Conservation (phyloP, 2,888 invertebrate species). For the Cerceris ruficornis region DNA sequence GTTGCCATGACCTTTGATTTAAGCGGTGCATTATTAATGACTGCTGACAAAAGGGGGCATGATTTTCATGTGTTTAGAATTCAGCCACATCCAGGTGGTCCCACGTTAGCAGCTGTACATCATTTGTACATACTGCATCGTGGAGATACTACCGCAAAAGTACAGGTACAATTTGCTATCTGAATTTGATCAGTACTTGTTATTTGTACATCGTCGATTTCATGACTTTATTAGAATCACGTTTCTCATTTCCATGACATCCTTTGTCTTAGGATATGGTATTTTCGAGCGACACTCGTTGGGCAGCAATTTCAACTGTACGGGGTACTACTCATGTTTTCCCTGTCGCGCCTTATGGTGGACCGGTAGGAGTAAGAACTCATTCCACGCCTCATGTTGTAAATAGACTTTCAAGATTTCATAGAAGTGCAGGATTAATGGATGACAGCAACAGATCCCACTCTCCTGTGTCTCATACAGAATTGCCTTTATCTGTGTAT, state of each 20-base stretch:
- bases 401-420: conserved; percentile 96
- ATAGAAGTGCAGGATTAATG: conserved; percentile 95
- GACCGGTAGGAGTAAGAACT: conserved; percentile 94
- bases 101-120: conserved; percentile 93
- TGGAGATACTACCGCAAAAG: conserved; percentile 98
- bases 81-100: conserved; percentile 95
- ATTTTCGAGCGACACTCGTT: conserved; percentile 96
- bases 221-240: neutral
- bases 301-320: conserved; percentile 97
- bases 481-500: conserved; percentile 79
- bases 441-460: conserved; percentile 87
- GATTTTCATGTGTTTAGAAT: conserved; percentile 98
- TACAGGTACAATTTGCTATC: conserved; percentile 84
- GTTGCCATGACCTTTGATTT: conserved; percentile 95
- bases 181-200: neutral
- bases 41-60: conserved; percentile 95
- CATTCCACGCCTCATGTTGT: conserved; percentile 97
- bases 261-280: conserved; percentile 87
- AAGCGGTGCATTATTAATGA: conserved; percentile 93
- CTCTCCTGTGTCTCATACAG: conserved; percentile 85
- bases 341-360: conserved; percentile 98
- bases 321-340: conserved; percentile 99
- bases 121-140: conserved; percentile 97
- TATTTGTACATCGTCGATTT: neutral
- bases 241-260: neutral